A percentile compares a stretch with the other conserved stretches of the same genome.
phyloP scores from a whole-genome alignment of 2,113 vertebrate species.

The Crocuta crocuta region DNA sequence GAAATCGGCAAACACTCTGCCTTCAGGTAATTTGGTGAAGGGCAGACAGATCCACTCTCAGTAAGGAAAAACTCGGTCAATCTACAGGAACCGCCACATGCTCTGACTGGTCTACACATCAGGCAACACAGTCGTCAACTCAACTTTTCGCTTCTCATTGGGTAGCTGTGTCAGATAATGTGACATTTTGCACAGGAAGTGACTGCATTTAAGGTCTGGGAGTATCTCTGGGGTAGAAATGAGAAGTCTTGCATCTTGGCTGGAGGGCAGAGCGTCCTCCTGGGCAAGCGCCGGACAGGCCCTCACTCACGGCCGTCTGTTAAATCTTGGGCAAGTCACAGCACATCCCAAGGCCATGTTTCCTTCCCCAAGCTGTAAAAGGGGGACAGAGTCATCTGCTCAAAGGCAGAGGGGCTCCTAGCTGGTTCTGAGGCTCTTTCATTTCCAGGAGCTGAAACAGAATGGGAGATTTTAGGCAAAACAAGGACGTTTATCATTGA shows the following conservation, averaged over 20 bases:
- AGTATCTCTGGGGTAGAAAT: neutral
- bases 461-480: neutral
- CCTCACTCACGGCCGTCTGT: neutral
- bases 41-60: neutral
- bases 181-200: neutral
- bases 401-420: neutral
- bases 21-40: neutral
- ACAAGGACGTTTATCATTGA: neutral
- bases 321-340: neutral
- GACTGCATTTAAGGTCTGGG: neutral
- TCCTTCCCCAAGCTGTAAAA: neutral
- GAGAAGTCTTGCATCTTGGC: neutral
- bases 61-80: neutral
- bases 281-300: neutral
- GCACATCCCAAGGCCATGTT: neutral
- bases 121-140: neutral
- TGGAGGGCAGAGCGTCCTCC: neutral
- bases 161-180: neutral
- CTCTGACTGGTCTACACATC: neutral
- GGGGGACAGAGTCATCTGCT: neutral
- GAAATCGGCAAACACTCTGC: constrained; percentile 12
- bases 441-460: neutral
- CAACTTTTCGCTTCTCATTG: neutral
- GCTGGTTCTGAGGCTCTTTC: neutral
- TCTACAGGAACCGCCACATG: neutral